A percentile compares a stretch with the other conserved stretches of the same genome.
Conservation (phyloP, 1,140 invertebrate species). For the Nephotettix cincticeps region DNA sequence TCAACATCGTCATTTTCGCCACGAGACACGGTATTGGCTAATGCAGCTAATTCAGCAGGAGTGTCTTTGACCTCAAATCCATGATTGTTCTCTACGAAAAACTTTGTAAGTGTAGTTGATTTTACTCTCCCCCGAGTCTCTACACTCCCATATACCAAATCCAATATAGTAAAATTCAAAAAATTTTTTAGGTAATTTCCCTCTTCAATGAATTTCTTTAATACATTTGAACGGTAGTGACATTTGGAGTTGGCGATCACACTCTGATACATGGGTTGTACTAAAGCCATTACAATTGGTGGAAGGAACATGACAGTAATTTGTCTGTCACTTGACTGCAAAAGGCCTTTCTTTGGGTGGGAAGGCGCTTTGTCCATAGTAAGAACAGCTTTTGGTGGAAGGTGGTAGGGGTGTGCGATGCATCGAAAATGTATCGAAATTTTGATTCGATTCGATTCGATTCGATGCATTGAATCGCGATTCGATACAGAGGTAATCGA, state of each 20-base stretch:
- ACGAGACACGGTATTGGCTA: no score
- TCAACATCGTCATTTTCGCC: no score
- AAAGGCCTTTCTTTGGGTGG: conserved; percentile 21
- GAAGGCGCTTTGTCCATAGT: conserved; percentile 19
- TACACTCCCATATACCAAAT: conserved; percentile 28
- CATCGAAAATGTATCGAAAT: no score
- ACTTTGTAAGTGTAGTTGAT: neutral
- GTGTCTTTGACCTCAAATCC: no score
- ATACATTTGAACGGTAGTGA: neutral
- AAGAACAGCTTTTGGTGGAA: neutral
- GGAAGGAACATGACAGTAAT: conserved; percentile 8
- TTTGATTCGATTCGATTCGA: no score
- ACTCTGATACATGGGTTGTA: neutral
- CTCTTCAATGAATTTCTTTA: neutral
- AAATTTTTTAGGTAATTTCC: neutral
- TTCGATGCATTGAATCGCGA: no score
- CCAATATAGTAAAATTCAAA: conserved; percentile 19
- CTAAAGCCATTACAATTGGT: no score
- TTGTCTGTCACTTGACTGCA: conserved; percentile 10
- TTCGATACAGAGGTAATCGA: no score
- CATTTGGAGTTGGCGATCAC: neutral
- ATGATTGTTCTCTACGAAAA: no score
- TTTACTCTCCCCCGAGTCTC: conserved; percentile 36
- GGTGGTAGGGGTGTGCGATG: no score
- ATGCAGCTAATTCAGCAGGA: no score